Conservation (phyloP, 2,888 invertebrate species). For the Eupeodes latifasciatus region DNA sequence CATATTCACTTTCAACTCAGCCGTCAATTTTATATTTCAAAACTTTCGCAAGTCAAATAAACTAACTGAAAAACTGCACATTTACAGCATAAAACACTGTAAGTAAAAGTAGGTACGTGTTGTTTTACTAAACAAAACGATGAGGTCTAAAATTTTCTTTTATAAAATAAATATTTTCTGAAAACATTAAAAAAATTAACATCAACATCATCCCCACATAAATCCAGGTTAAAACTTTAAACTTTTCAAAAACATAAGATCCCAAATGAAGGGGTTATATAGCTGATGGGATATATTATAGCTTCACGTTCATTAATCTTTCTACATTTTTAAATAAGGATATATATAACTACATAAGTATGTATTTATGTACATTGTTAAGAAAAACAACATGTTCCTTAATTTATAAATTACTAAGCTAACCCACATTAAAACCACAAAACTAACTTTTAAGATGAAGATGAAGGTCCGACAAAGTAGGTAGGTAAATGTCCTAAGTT, state of each 20-base stretch:
- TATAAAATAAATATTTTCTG: no score
- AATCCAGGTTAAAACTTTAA: background rate
- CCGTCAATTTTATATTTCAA: no score
- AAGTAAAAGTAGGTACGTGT: no score
- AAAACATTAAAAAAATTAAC: no score
- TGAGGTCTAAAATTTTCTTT: no score
- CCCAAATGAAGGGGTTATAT: background rate
- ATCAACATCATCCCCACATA: background rate
- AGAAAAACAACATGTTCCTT: constrained; percentile 27
- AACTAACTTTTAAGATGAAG: constrained; percentile 15
- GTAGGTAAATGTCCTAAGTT: constrained; percentile 26
- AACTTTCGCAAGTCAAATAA: no score
- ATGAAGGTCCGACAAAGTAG: constrained; percentile 16
- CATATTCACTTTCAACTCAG: no score
- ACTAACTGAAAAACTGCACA: no score
- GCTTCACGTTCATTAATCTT: constrained; percentile 7
- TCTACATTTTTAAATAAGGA: background rate
- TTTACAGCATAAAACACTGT: no score
- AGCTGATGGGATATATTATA: no score
- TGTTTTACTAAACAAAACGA: no score
- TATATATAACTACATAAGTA: background rate
- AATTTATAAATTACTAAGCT: constrained; percentile 17
- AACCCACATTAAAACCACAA: constrained; percentile 30
- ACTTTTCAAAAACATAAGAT: background rate
- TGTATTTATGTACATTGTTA: background rate